These are phyloP conservation scores for Melanotaenia maccullochi DNA, from an alignment of 2,797 vertebrate genomes.

Conservation along the genomic window DNA sequence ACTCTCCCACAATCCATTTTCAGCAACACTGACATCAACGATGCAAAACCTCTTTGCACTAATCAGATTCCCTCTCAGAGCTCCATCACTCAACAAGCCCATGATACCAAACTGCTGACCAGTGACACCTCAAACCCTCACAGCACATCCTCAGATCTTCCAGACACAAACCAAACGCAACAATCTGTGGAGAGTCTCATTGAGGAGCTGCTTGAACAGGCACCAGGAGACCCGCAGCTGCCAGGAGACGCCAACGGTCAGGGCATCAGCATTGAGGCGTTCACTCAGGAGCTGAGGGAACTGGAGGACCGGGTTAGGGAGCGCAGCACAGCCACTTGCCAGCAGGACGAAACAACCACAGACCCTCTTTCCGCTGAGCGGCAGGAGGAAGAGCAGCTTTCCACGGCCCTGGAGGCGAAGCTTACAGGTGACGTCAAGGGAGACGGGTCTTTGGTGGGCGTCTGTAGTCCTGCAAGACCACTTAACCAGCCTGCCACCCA, in stretches of 20 bases:
- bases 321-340: conserved; percentile 47
- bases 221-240: conserved; percentile 67
- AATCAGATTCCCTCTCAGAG: conserved; percentile 49
- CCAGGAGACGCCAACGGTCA: conserved; percentile 78
- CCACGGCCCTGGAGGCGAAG: conserved; percentile 66
- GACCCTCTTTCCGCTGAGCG: conserved; percentile 44
- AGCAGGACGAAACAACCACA: conserved; percentile 55
- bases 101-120: conserved; percentile 43
- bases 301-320: conserved; percentile 84
- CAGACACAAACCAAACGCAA: conserved; percentile 58
- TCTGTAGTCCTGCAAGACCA: conserved; percentile 86
- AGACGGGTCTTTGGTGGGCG: conserved; percentile 65
- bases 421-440: conserved; percentile 39
- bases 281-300: conserved; percentile 89
- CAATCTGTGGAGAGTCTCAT: conserved; percentile 87
- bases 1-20: conserved; percentile 49
- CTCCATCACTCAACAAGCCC: conserved; percentile 40
- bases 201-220: conserved; percentile 85
- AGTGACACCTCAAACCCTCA: conserved; percentile 42
- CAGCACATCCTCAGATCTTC: conserved; percentile 45
- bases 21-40: conserved; percentile 53
- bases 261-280: conserved; percentile 89
- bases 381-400: conserved; percentile 80
- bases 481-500: conserved; percentile 85
- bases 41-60: conserved; percentile 27